These are phyloP conservation scores for Thysanoteuthis rhombus DNA, from an alignment of 2,888 invertebrate species.

Conservation along the genomic window DNA sequence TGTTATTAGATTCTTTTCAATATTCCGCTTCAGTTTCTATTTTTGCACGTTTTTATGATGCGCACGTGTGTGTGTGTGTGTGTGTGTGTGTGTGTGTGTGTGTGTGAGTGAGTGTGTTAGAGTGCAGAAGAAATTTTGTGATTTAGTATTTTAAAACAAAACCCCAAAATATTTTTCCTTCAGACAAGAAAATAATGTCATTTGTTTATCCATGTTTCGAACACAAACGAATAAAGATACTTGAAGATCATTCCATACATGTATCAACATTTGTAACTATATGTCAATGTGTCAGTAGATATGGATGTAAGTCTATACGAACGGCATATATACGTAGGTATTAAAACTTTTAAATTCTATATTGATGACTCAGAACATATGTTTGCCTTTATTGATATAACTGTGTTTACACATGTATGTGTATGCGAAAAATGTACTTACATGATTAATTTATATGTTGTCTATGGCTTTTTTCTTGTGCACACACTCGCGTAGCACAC, in stretches of 20 bases:
- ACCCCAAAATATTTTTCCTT: background rate
- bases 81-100: background rate
- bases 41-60: background rate
- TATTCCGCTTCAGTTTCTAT: background rate
- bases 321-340: background rate
- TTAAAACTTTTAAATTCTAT: no score
- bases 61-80: background rate
- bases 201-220: background rate
- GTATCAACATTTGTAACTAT: background rate
- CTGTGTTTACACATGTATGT: no score
- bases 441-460: no score
- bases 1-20: slow-evolving; percentile 12
- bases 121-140: no score
- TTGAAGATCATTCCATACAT: background rate
- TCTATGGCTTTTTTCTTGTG: no score
- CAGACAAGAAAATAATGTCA: background rate
- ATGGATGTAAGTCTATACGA: background rate
- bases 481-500: no score
- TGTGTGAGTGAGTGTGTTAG: background rate
- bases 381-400: no score
- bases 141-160: background rate
- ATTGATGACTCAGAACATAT: no score
- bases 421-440: no score
- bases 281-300: background rate
- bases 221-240: background rate